Evolutionary conservation across 1,140 invertebrate genomes (phyloP).

Genomic region (Drosophila kohkoa): DNA sequence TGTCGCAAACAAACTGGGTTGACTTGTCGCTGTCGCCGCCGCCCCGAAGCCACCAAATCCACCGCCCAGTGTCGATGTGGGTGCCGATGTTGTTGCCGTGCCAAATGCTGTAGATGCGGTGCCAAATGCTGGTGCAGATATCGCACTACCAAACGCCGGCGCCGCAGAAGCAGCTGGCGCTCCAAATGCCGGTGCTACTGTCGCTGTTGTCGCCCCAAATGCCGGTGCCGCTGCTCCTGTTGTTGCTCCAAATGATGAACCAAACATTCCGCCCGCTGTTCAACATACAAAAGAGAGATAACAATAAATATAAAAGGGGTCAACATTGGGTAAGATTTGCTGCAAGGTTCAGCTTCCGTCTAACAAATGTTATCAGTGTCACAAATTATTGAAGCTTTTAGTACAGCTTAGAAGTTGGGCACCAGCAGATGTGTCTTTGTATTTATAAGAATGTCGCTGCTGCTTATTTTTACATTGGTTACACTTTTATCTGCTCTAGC

Average conservation of each 20-base stretch:
- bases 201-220: constrained; percentile 52
- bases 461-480: constrained; percentile 43
- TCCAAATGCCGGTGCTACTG: constrained; percentile 60
- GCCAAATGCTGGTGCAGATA: constrained; percentile 49
- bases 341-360: constrained; percentile 35
- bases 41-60: constrained; percentile 76
- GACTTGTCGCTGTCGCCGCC: constrained; percentile 44
- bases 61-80: constrained; percentile 58
- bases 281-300: constrained; percentile 47
- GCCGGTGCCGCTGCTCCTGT: constrained; percentile 56
- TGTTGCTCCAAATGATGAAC: constrained; percentile 82
- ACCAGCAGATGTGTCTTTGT: constrained; percentile 14
- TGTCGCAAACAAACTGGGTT: constrained; percentile 76
- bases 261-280: constrained; percentile 70
- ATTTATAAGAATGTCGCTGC: constrained; percentile 11
- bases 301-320: constrained; percentile 41
- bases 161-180: constrained; percentile 56
- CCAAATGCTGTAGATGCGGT: constrained; percentile 49
- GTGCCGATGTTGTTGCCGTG: constrained; percentile 55
- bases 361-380: constrained; percentile 48
- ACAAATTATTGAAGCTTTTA: constrained; percentile 22
- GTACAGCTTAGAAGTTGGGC: constrained; percentile 24
- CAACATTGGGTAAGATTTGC: constrained; percentile 32
- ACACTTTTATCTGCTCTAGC: constrained; percentile 33
- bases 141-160: constrained; percentile 73